Percentiles rank a stretch among this genome's conserved stretches.
These are phyloP conservation scores for Sus cebifrons DNA, from an alignment of 2,797 vertebrate species.

Conservation along the genomic window DNA sequence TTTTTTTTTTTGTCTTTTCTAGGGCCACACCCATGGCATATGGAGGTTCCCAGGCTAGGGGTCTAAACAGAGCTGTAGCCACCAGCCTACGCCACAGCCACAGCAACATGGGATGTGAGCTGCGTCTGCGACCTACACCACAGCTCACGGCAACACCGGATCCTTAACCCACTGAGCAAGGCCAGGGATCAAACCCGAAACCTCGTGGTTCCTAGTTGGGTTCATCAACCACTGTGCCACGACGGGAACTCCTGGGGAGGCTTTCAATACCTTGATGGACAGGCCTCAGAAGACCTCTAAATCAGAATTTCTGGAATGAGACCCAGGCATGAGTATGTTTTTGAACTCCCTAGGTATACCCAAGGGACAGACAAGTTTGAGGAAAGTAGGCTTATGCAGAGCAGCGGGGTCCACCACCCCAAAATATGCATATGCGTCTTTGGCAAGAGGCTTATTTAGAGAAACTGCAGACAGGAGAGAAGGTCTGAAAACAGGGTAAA, in stretches of 20 bases:
- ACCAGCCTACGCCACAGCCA: no score
- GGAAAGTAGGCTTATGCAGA: background rate
- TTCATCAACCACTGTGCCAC: no score
- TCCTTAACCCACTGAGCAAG: no score
- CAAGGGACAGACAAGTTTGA: background rate
- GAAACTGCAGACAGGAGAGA: background rate
- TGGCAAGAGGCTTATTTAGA: background rate
- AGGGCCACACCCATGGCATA: no score
- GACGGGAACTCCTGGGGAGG: background rate
- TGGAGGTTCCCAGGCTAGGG: no score
- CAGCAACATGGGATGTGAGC: no score
- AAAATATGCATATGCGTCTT: background rate
- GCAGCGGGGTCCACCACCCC: background rate
- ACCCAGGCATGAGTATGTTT: background rate
- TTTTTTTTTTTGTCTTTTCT: no score
- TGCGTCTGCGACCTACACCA: no score
- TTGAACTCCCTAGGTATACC: background rate
- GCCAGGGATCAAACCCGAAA: no score
- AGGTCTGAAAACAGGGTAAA: background rate
- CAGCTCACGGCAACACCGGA: no score
- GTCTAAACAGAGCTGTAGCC: no score
- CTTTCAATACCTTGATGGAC: background rate
- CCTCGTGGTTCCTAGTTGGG: no score
- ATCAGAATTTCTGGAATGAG: conserved; percentile 2
- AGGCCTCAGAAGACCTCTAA: background rate